Base-by-base conservation (phyloP, 2,113 vertebrate species). In the Rynchops niger region DNA sequence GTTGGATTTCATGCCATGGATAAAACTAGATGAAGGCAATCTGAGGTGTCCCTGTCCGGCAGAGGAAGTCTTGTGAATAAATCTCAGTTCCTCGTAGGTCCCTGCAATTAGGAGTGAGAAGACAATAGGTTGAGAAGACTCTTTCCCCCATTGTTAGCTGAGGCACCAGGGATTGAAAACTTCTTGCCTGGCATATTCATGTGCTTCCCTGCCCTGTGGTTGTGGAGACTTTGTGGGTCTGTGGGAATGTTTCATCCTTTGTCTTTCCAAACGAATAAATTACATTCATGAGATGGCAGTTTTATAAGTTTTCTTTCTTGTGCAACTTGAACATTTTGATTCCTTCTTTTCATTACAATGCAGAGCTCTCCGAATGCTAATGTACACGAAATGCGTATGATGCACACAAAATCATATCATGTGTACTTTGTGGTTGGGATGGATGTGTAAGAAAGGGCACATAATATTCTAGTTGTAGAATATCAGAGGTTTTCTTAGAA, bases 241-340 rank as follows among this genome's bases (percentile, higher is more conserved):
- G 82, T 96, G 95, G 96, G 96, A 97, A 95, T 94, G 83, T 89
- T 92, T 95, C 73, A 92, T 95, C 83, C 97, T 97, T 97, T 97
- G 96, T 97, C 92, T 97, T 95, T 92, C 94, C 78, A 90, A 96
- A 95, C 56, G 34, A 97, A 97, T 97, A 96, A 96, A 97, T 97
- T 95, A 93, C 88, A 89, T 94, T 95, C 94, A 95, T 92, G 83
- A 95, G 86, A 95, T 92, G 96, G 96, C 96, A 96, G 92, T 95
- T 97, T 97, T 96, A 95, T 97, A 97, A 95, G 92, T 97, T 96
- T 93, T 90, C 90, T 95, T 97, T 97, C 94, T 96, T 95, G 90
- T 95, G 97, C 55, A 97, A 91, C 92, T 88, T 88, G 82, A 94
- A 86, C 72, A 26, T 96, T 97, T 95, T 92, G 94, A 86, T 93